Percentiles rank a stretch among this genome's conserved stretches.
Conservation (phyloP, 2,888 invertebrate genomes). For the Apamea anceps region DNA sequence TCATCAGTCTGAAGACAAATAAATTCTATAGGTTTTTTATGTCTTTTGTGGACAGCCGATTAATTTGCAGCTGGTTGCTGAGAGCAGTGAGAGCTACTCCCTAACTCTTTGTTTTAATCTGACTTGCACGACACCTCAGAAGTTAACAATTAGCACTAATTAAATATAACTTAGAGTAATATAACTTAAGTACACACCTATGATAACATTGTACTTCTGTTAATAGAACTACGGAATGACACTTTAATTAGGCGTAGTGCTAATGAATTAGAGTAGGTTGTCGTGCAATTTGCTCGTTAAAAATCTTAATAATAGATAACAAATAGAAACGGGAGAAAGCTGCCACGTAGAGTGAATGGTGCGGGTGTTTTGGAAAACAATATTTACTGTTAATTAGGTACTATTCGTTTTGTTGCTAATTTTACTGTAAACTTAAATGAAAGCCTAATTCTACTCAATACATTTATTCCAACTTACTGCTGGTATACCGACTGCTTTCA, state of each 20-base stretch:
- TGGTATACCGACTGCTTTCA: neutral
- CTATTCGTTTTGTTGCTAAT: neutral
- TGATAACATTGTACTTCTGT: neutral
- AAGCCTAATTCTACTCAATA: too few species aligned
- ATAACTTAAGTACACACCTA: neutral
- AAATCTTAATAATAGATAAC: neutral
- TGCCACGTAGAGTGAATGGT: too few species aligned
- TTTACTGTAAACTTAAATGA: neutral
- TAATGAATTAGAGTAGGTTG: slow-evolving; percentile 4
- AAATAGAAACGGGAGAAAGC: neutral
- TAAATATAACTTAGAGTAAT: neutral
- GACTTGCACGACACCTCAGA: neutral
- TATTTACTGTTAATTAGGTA: neutral
- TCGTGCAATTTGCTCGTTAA: neutral
- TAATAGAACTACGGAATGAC: neutral
- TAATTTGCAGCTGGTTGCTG: neutral
- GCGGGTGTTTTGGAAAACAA: neutral
- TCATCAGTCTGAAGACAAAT: neutral
- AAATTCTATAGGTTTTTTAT: neutral
- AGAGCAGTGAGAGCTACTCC: neutral
- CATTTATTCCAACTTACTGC: neutral
- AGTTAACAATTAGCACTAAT: slow-evolving; percentile 22
- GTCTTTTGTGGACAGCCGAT: neutral
- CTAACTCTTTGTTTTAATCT: neutral
- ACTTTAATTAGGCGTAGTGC: slow-evolving; percentile 1